Evolutionary conservation across 2,797 vertebrate species (phyloP), one percentile per base, ranked within the genome.

Genomic region (Erethizon dorsatum): DNA sequence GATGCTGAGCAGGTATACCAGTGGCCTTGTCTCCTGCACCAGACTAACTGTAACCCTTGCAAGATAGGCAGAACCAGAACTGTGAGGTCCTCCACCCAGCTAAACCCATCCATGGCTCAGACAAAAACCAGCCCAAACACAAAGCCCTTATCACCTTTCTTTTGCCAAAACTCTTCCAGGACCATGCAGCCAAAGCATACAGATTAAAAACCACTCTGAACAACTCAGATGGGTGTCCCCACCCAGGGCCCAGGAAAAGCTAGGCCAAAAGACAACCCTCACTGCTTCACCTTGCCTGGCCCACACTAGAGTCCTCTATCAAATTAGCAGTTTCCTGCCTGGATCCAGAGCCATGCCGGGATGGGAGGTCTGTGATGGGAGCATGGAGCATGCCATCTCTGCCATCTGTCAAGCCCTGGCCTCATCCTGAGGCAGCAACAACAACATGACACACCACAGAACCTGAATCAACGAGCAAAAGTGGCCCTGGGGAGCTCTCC

Each of bases 351-450:
- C 94, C 95, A 95, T 92, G 95, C 96, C 47, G 5, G 97, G 90
- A 91, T 90, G 96, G 97, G 91, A 96, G 75, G 82, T 96, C 95
- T 95, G 90, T 88, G 97, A 97, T 97, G 97, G 98, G 98, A 97
- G 97, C 97, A 54, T 87, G 85, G 45, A 98, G 95, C 97, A 97
- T 98, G 97, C 97, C 83, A 92, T 96, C 98, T 97, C 93, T 97
- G 96, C 96, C 88, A 67, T 92, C 97, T 96, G 96, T 93, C 77
- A 93, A 97, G 85, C 82, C 78, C 71, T 3, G 92, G 96, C 83
- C n/a, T 88, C 61, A 59, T 96, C 85, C 85, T 41, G 22, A 52
- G 69, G 57, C 31, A n/a, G 33, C 95, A 96, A 92, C 91, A 37
- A 97, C 95, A 61, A 83, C 1, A 0, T 15, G 87, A 88, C 78